Conservation (phyloP, 2,113 vertebrate species). For the Cebus imitator region DNA sequence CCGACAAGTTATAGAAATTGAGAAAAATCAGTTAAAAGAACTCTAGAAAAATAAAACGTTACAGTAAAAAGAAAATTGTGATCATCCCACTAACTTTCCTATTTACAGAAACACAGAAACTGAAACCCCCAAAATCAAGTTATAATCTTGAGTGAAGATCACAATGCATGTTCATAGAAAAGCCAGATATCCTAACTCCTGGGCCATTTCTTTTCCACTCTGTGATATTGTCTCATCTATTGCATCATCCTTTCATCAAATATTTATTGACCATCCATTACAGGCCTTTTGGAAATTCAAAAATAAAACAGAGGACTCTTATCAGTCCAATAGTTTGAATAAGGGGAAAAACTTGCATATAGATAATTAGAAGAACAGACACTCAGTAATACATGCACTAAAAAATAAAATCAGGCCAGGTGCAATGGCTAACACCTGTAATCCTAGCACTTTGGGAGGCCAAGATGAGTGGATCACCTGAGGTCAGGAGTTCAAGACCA, state of each 20-base stretch:
- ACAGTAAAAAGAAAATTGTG: background rate
- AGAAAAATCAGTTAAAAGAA: conserved; percentile 27
- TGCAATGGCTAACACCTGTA: no score
- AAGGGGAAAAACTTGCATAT: background rate
- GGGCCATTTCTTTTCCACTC: background rate
- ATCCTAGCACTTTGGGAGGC: no score
- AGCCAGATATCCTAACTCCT: background rate
- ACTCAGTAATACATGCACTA: background rate
- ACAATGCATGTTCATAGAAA: background rate
- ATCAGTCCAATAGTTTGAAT: background rate
- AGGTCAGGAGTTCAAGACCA: no score
- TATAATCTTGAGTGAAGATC: background rate
- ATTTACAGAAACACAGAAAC: background rate
- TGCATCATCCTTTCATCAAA: background rate
- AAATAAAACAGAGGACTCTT: background rate
- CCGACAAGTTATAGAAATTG: conserved; percentile 41
- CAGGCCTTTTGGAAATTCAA: background rate
- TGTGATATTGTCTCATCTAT: background rate
- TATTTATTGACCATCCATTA: background rate
- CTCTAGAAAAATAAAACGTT: background rate
- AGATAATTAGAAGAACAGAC: background rate
- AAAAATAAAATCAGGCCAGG: background rate
- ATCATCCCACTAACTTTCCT: background rate
- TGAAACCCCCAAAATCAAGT: background rate
- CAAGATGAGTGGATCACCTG: no score